Evolutionary conservation across 2,113 vertebrate species (phyloP).

Genomic region (Phaethornis superciliosus): DNA sequence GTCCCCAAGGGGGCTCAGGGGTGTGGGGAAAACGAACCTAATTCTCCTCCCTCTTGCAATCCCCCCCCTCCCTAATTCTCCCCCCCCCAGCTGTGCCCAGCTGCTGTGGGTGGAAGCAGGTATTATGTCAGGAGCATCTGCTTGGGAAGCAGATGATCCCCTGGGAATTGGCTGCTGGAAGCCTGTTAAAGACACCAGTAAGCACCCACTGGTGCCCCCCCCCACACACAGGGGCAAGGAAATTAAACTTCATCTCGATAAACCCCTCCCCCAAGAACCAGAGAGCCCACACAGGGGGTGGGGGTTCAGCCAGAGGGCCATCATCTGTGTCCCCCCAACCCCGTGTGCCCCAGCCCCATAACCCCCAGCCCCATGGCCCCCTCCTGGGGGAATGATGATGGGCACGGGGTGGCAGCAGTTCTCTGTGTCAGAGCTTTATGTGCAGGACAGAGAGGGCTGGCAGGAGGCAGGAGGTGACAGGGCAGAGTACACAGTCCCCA

Average conservation of each 20-base stretch:
- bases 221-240: neutral
- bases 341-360: neutral
- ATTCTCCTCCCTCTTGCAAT: neutral
- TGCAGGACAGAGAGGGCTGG: neutral
- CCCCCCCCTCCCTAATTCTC: neutral
- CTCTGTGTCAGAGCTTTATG: neutral
- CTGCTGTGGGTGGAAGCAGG: neutral
- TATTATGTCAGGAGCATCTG: neutral
- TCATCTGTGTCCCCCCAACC: neutral
- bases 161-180: conserved; percentile 13
- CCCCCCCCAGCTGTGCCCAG: fast-evolving
- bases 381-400: neutral
- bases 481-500: fast-evolving
- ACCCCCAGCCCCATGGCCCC: neutral
- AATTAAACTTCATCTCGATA: neutral
- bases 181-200: neutral
- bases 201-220: neutral
- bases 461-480: neutral
- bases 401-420: neutral
- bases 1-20: neutral
- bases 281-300: fast-evolving
- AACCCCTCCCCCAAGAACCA: neutral
- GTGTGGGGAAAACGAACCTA: neutral
- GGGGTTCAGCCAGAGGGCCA: neutral
- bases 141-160: conserved; percentile 14